Evolutionary conservation across 2,888 invertebrate species (phyloP).

Genomic region (Drosophila mayaguana): DNA sequence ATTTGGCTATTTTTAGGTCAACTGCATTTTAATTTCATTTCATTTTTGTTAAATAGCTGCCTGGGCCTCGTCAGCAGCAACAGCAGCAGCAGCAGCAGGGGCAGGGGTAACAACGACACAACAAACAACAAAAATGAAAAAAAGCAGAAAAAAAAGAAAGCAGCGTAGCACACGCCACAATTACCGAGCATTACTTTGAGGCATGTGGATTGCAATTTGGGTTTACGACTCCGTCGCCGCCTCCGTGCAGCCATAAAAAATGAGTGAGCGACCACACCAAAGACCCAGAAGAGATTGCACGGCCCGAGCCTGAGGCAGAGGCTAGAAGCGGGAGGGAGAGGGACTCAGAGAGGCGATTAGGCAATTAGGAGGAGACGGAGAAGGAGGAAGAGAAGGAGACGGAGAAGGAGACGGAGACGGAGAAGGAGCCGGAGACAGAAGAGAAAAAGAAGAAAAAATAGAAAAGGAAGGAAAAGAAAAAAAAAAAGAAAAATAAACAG

Average conservation of each 20-base stretch:
- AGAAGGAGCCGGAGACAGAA: not conserved
- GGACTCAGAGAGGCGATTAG: not conserved
- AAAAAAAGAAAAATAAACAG: no score
- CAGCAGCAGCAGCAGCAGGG: conserved; percentile 16
- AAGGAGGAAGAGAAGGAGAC: not conserved
- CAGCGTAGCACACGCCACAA: conserved; percentile 53
- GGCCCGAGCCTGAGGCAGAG: not conserved
- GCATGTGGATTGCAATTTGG: conserved; percentile 71
- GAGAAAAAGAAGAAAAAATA: not conserved
- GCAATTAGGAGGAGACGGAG: not conserved
- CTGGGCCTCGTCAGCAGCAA: conserved; percentile 19
- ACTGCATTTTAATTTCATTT: conserved; percentile 74
- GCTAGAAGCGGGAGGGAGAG: not conserved
- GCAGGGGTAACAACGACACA: conserved; percentile 18
- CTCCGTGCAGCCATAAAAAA: conserved; percentile 37
- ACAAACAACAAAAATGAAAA: not conserved
- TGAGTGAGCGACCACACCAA: conserved; percentile 17
- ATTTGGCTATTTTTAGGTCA: conserved; percentile 67
- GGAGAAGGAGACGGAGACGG: not conserved
- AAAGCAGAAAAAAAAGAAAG: conserved; percentile 3
- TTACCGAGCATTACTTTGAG: conserved; percentile 48
- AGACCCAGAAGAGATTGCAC: conserved; percentile 7
- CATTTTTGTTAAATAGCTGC: conserved; percentile 64
- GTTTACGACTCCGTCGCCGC: conserved; percentile 59
- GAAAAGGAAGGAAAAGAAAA: not conserved